Evolutionary conservation across 2,797 vertebrate species (phyloP).

Genomic region (Tokudaia tokunoshimensis): DNA sequence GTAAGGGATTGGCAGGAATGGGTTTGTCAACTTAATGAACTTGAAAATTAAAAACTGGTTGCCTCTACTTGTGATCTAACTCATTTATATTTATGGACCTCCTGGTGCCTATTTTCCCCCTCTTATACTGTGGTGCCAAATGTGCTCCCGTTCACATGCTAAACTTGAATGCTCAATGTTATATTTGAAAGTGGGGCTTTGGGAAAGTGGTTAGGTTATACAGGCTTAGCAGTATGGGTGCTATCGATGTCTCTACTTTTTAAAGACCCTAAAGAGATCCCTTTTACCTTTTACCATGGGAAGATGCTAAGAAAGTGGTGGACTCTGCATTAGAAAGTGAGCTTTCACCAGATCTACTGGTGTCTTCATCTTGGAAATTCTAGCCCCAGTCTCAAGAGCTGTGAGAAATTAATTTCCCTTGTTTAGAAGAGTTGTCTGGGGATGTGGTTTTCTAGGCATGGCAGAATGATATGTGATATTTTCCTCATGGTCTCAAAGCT

Average conservation of each 20-base stretch:
- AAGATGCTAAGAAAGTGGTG: not conserved
- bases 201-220: not conserved
- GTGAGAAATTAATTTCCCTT: not conserved
- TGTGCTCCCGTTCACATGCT: not conserved
- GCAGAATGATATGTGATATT: not conserved
- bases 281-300: not conserved
- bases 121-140: not conserved
- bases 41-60: not conserved
- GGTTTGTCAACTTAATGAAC: not conserved
- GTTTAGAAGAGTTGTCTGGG: not conserved
- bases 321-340: not conserved
- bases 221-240: not conserved
- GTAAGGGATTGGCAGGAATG: not conserved
- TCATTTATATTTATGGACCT: not conserved
- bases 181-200: not conserved
- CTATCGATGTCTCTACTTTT: not conserved
- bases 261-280: not conserved
- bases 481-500: conserved; percentile 5
- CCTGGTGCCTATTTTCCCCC: not conserved
- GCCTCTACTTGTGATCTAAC: not conserved
- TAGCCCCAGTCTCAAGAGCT: not conserved
- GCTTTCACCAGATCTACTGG: not conserved
- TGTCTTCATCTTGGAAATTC: not conserved
- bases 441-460: not conserved
- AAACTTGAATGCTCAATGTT: not conserved